Evolutionary conservation across 2,113 vertebrate species (phyloP).

Genomic region (Carassius auratus): DNA sequence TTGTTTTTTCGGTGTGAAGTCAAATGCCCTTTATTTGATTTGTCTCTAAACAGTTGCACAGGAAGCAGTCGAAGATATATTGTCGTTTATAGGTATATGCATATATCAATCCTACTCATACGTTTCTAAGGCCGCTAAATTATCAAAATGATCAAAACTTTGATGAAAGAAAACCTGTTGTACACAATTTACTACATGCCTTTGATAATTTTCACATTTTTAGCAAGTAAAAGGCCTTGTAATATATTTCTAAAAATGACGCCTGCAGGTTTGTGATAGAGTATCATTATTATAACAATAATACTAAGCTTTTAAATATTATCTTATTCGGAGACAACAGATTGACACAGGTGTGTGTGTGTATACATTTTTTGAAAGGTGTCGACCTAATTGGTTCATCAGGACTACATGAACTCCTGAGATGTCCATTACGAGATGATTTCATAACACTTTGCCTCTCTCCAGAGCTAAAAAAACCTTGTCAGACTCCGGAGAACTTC

Average conservation of each 20-base stretch:
- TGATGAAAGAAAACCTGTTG: background rate
- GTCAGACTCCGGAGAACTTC: slow-evolving; percentile 72
- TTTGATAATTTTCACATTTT: background rate
- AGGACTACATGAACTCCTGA: background rate
- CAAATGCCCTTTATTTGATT: slow-evolving; percentile 22
- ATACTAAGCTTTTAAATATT: background rate
- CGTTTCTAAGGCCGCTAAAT: background rate
- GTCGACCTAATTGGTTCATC: background rate
- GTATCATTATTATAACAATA: background rate
- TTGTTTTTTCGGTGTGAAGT: slow-evolving; percentile 22
- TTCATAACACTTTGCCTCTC: slow-evolving; percentile 25
- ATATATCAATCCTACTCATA: background rate
- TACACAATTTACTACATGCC: background rate
- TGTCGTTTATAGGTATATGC: background rate
- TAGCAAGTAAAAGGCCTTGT: background rate
- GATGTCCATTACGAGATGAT: slow-evolving; percentile 32
- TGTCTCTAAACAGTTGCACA: slow-evolving; percentile 25
- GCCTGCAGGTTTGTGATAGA: background rate
- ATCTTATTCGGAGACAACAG: background rate
- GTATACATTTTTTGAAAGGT: background rate
- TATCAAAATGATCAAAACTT: background rate
- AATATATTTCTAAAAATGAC: background rate
- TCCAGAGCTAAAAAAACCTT: slow-evolving; percentile 52
- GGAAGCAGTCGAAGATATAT: background rate
- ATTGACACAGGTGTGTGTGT: background rate